Percentiles rank a stretch among this genome's conserved stretches.
Evolutionary conservation across 2,888 invertebrate genomes (phyloP).

Genomic region (Eupelmus urozonus): DNA sequence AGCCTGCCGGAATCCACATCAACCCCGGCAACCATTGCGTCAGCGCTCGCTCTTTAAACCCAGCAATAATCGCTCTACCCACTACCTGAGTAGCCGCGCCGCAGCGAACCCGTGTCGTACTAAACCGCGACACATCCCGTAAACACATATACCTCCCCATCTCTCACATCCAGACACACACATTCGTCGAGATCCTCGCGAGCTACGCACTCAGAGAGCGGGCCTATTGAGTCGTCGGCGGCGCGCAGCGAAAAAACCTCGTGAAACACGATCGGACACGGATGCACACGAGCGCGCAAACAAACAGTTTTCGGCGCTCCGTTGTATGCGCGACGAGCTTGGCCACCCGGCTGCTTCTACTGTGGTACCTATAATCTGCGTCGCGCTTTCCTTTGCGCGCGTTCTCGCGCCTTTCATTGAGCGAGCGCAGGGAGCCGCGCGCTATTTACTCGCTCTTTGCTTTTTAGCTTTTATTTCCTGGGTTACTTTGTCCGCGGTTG

Average conservation of each 20-base stretch:
- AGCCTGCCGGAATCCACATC: not conserved
- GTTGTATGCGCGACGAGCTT: not conserved
- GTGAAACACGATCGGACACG: slow-evolving; percentile 75
- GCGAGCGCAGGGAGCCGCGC: not conserved
- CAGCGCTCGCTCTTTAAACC: slow-evolving; percentile 46
- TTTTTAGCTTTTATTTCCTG: slow-evolving; percentile 1
- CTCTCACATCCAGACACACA: not conserved
- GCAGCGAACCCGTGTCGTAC: slow-evolving; percentile 1
- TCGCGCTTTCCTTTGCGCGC: not conserved
- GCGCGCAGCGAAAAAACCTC: slow-evolving; percentile 69
- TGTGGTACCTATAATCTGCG: not conserved
- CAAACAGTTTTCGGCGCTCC: slow-evolving; percentile 65
- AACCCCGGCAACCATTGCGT: slow-evolving; percentile 32
- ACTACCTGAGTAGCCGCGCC: slow-evolving; percentile 56
- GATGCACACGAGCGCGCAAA: slow-evolving; percentile 74
- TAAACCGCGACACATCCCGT: slow-evolving; percentile 18
- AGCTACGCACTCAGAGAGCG: slow-evolving; percentile 43
- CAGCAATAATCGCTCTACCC: slow-evolving; percentile 34
- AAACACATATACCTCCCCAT: not conserved
- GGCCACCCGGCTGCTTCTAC: not conserved
- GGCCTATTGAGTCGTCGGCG: slow-evolving; percentile 73
- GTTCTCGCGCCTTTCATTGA: not conserved
- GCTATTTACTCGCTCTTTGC: not conserved
- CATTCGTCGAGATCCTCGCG: too few species aligned
- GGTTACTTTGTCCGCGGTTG: not conserved